Base-by-base conservation (phyloP, 2,797 vertebrate genomes). In the Sardinella longiceps region DNA sequence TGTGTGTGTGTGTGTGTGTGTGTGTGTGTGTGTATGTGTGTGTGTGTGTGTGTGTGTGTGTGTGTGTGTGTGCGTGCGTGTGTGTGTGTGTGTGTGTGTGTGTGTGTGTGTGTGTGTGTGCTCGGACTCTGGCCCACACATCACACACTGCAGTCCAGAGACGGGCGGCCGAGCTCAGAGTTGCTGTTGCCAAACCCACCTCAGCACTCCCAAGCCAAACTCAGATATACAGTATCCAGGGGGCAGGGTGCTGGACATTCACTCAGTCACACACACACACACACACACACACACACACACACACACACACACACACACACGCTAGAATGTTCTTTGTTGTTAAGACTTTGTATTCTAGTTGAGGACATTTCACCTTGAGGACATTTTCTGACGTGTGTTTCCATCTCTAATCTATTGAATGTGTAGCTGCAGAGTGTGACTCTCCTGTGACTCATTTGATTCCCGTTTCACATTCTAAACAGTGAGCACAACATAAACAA, bases 201-300 rank as follows among this genome's bases (percentile, higher is more conserved):
- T 74, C 66, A 74, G 66, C 66, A 74, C 66, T 37, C 66, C 33
- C 5, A 39, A 37, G 30, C 48, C 66, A 74, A 37, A 74, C 66
- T 39, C 30, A 33, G 18, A 74, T 37, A 74, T 74, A 74, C 30
- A 66, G 66, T 15, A 15, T 15, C 12, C 48, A 15, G 48, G 0
- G 66, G 66, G 30, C 66, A 37, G 66, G 30, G 66, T 74, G 30
- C 66, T 33, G 28, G 30, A 37, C 63, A 37, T 37, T 70, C 66
- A 74, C 18, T 74, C 66, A 74, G 30, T 39, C 66, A 37, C 63
- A 18, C 30, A 74, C 30, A 74, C 12, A 2, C 43, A 7, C 66
- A n/a, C n/a, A n/a, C n/a, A n/a, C n/a, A n/a, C n/a, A n/a, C n/a
- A n/a, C n/a, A n/a, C n/a, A n/a, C n/a, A 37, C 63, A 37, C 20